Percentiles rank a stretch among this genome's conserved stretches.
Evolutionary conservation across 2,888 invertebrate species (phyloP).

Genomic region (Hoplodrina blanda): DNA sequence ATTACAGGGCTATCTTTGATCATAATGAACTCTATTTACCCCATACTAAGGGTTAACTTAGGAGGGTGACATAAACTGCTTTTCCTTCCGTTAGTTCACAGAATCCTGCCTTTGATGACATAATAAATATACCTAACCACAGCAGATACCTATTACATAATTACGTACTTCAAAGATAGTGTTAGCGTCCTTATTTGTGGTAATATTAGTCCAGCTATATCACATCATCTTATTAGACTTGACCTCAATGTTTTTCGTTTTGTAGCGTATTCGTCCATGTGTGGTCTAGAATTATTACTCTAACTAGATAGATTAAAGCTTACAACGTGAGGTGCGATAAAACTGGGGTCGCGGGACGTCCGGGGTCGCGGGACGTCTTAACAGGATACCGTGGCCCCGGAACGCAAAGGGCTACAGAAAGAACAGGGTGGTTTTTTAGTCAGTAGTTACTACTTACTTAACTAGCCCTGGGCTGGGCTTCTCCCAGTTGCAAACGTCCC

Average conservation of each 20-base stretch:
- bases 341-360: too few relatives aligned
- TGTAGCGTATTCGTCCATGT: background rate
- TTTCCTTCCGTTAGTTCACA: conserved; percentile 18
- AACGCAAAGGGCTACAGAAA: too few relatives aligned
- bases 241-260: background rate
- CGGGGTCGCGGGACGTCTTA: too few relatives aligned
- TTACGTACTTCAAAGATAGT: conserved; percentile 14
- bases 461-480: too few relatives aligned
- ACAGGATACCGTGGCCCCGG: too few relatives aligned
- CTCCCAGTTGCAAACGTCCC: too few relatives aligned
- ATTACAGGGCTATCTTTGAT: background rate
- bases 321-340: too few relatives aligned
- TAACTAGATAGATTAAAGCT: too few relatives aligned
- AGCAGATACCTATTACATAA: conserved; percentile 8
- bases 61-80: conserved; percentile 10
- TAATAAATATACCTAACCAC: conserved; percentile 1
- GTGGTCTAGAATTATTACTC: background rate
- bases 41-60: conserved; percentile 4
- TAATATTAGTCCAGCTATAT: conserved; percentile 3
- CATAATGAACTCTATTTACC: background rate
- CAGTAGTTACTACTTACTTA: too few relatives aligned
- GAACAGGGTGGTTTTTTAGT: too few relatives aligned
- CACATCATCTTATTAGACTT: background rate
- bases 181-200: conserved; percentile 10
- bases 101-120: conserved; percentile 25